These are phyloP conservation scores for Cephus spinipes DNA, from an alignment of 2,888 invertebrate species.

Conservation along the genomic window DNA sequence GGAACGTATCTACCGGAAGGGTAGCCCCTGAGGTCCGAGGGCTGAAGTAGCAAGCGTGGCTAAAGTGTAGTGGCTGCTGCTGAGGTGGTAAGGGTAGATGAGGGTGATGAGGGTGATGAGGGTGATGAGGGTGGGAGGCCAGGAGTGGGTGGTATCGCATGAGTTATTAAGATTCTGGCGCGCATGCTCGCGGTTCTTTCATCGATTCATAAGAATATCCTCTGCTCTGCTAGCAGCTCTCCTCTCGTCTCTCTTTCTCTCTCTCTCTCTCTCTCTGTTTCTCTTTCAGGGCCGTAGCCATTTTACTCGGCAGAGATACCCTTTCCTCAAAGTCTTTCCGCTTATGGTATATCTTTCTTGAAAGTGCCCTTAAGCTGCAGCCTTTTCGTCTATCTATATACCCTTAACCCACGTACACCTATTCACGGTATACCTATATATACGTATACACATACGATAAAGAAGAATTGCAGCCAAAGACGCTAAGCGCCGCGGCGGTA, in stretches of 20 bases:
- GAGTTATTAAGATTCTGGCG: slow-evolving; percentile 61
- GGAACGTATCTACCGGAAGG: slow-evolving; percentile 41
- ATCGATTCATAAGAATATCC: slow-evolving; percentile 63
- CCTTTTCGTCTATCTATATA: background rate
- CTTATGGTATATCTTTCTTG: background rate
- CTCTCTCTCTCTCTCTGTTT: background rate
- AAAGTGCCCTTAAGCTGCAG: background rate
- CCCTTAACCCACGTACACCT: background rate
- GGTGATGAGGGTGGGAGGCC: slow-evolving; percentile 31
- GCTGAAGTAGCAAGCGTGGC: background rate
- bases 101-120: slow-evolving; percentile 27
- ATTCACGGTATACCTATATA: background rate
- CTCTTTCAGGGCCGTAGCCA: slow-evolving; percentile 38
- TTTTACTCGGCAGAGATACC: slow-evolving; percentile 20
- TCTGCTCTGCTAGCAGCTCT: slow-evolving; percentile 42
- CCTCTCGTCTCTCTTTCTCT: slow-evolving; percentile 22
- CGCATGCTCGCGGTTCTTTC: slow-evolving; percentile 63
- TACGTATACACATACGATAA: background rate
- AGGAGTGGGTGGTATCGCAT: slow-evolving; percentile 47
- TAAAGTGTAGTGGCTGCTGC: background rate
- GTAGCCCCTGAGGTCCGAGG: slow-evolving; percentile 16
- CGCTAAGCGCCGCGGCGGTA: background rate
- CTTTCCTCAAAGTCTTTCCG: background rate
- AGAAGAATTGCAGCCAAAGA: background rate
- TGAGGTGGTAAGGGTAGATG: slow-evolving; percentile 6